phyloP scores from a whole-genome alignment of 1,140 invertebrate species.

The Achatina immaculata region DNA sequence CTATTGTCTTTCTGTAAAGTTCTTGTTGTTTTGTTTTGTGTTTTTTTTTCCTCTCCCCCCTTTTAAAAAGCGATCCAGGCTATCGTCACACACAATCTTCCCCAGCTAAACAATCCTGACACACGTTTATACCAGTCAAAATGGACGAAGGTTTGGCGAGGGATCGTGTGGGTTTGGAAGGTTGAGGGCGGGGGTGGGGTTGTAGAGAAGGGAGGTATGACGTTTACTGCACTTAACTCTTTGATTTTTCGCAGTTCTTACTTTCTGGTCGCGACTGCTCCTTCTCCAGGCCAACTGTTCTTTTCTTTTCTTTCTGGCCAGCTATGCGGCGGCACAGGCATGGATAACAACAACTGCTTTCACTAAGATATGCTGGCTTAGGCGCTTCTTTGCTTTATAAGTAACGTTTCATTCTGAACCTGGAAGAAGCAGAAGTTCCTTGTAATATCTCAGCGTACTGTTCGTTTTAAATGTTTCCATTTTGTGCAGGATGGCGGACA shows the following conservation, averaged over 20 bases:
- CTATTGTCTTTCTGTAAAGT: conserved; percentile 13
- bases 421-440: too few species aligned
- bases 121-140: background rate
- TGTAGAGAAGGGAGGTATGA: background rate
- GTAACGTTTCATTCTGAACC: too few species aligned
- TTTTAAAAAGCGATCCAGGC: background rate
- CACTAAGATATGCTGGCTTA: too few species aligned
- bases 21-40: background rate
- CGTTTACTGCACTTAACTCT: background rate
- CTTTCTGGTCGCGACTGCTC: background rate
- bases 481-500: too few species aligned
- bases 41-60: background rate
- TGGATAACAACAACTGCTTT: too few species aligned
- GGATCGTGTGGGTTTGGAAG: background rate
- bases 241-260: conserved; percentile 12
- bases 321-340: too few species aligned
- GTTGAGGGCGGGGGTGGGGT: background rate
- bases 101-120: background rate
- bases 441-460: too few species aligned
- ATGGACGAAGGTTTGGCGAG: background rate
- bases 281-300: too few species aligned
- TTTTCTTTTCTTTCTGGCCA: too few species aligned
- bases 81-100: conserved; percentile 5
- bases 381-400: too few species aligned
- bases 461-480: too few species aligned